phyloP scores from a whole-genome alignment of 2,888 invertebrate species.

The Calephelis perditalis region DNA sequence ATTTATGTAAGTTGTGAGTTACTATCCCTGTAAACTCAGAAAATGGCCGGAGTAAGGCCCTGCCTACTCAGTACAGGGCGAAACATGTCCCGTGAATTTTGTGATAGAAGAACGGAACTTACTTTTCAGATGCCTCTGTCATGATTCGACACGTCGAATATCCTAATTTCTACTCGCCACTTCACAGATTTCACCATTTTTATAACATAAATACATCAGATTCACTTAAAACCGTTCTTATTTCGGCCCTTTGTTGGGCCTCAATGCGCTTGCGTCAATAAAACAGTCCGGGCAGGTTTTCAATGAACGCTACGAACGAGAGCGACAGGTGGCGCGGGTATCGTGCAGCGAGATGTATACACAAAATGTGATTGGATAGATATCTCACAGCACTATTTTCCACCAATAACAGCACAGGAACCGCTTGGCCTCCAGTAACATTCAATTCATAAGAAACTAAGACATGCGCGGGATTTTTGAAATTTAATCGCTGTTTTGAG shows the following conservation, averaged over 20 bases:
- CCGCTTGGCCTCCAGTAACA: conserved; percentile 45
- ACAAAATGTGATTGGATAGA: conserved; percentile 44
- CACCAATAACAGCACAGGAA: conserved; percentile 47
- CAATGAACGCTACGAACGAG: conserved; percentile 63
- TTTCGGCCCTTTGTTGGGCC: conserved; percentile 77
- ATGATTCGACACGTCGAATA: conserved; percentile 91
- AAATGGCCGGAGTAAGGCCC: conserved; percentile 74
- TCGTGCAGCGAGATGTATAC: conserved; percentile 47
- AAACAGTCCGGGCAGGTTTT: conserved; percentile 69
- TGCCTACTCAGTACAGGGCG: conserved; percentile 61
- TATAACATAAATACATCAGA: conserved; percentile 87
- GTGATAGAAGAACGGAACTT: conserved; percentile 73
- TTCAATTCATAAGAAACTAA: conserved; percentile 33
- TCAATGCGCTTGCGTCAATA: conserved; percentile 73
- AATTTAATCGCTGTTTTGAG: conserved; percentile 32
- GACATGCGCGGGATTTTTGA: conserved; percentile 48
- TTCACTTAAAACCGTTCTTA: conserved; percentile 72
- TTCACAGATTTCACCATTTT: conserved; percentile 91
- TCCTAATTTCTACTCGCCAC: conserved; percentile 90
- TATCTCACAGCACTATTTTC: conserved; percentile 33
- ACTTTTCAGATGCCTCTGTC: conserved; percentile 95
- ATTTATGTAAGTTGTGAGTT: conserved; percentile 42
- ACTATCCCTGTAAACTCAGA: conserved; percentile 51
- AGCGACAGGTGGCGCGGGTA: conserved; percentile 69
- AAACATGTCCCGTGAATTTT: conserved; percentile 51